A percentile compares a stretch with the other conserved stretches of the same genome.
Evolutionary conservation across 2,113 vertebrate species (phyloP).

Genomic region (Lasiurus cinereus): DNA sequence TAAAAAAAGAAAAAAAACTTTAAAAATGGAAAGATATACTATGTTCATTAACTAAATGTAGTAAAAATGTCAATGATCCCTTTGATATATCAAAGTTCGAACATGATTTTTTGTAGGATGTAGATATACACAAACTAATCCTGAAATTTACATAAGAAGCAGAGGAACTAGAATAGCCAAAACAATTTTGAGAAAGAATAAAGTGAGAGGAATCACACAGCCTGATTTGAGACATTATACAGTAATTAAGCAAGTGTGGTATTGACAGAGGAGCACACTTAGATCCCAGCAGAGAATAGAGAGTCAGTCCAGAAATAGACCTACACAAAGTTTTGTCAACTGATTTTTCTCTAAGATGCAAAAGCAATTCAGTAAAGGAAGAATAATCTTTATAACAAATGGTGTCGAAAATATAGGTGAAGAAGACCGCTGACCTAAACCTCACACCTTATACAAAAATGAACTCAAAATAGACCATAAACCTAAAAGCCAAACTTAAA

Average conservation of each 20-base stretch:
- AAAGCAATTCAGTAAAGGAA: background rate
- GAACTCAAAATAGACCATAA: background rate
- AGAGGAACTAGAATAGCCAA: background rate
- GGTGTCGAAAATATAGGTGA: background rate
- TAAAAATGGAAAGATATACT: background rate
- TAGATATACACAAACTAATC: background rate
- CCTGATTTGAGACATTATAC: background rate
- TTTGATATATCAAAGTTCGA: background rate
- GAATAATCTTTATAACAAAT: background rate
- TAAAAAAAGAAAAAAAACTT: background rate
- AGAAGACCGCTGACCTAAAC: background rate
- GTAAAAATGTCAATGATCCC: background rate
- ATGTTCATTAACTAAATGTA: background rate
- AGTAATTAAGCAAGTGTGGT: background rate
- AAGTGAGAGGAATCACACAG: background rate
- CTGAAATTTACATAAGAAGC: background rate
- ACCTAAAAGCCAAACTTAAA: conserved; percentile 8
- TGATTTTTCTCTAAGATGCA: background rate
- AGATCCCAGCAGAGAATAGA: background rate
- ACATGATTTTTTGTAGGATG: background rate
- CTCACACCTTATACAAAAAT: background rate
- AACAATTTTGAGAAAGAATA: background rate
- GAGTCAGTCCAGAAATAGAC: background rate
- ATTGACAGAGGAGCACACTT: background rate
- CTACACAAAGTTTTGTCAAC: background rate